Base-by-base conservation (phyloP, 2,797 vertebrate species). In the Fistularia tabacaria region DNA sequence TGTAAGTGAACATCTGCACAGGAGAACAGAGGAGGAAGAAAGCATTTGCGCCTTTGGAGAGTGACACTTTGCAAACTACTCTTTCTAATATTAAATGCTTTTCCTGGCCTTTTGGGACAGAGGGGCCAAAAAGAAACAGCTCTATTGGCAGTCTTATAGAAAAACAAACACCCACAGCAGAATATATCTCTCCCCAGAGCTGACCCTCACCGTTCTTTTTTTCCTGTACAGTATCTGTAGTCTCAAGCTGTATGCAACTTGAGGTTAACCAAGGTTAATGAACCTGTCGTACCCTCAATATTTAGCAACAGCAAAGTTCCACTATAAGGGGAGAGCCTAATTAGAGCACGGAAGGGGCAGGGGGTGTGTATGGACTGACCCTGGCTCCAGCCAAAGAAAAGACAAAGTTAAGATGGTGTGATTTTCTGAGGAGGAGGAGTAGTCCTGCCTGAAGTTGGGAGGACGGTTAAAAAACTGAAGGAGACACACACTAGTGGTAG, bases 311-410 rank as follows among this genome's bases (percentile, higher is more conserved):
- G 10, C 14, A 12, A 48, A 56, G 52, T 63, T 66, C 54, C 58
- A 66, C 46, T 49, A n/a, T 11, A 58, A 54, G 55, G 51, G 39
- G 15, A 14, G 41, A 68, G 57, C 39, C 38, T 66, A 56, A 65
- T 62, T 58, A 49, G 45, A 49, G 51, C 54, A 43, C 7, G 0
- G 14, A 38, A 36, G 53, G 48, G 44, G 37, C 7, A 10, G 11
- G 9, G 36, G 57, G 38, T 14, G 12, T 45, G 41, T 14, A 43
- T 14, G 38, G 49, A 15, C 7, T 43, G 36, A 51, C 54, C 5
- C 43, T 57, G 50, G 14, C 13, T 43, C 25, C n/a, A 36, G 74
- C 81, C 76, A 79, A 82, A 76, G 56, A 62, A 79, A 80, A 82
- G 54, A 70, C 49, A 36, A 66, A 64, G 44, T 1, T 8, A 64